A percentile compares a stretch with the other conserved stretches of the same genome.
Conservation (phyloP, 35 echinoderm and acorn worm genomes). For the Strongylocentrotus purpuratus region DNA sequence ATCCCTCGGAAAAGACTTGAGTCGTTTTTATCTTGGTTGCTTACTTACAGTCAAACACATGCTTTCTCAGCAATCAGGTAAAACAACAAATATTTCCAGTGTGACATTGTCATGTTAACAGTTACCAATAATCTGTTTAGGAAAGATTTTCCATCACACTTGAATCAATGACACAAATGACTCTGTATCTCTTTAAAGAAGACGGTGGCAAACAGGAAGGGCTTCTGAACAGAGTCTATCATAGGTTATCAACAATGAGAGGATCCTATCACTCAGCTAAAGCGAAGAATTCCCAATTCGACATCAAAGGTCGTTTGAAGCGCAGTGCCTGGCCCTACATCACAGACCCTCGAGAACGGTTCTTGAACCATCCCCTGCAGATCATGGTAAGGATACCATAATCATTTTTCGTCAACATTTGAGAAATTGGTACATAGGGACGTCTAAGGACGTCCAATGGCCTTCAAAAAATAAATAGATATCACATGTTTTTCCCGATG, state of each 20-base stretch:
- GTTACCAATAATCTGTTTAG: too few species aligned
- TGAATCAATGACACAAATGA: too few species aligned
- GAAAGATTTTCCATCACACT: too few species aligned
- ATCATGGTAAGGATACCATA: not conserved
- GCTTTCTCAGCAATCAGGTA: too few species aligned
- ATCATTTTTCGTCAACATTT: too few species aligned
- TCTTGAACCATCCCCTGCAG: conserved; percentile 13
- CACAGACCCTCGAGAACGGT: not conserved
- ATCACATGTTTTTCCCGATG: too few species aligned
- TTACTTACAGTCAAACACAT: too few species aligned
- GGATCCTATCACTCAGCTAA: not conserved
- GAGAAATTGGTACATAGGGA: not conserved
- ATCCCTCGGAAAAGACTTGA: too few species aligned
- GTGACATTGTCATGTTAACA: too few species aligned
- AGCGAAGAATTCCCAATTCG: not conserved
- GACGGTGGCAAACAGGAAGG: not conserved
- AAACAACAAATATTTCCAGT: too few species aligned
- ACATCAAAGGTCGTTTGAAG: not conserved
- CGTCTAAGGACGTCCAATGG: not conserved
- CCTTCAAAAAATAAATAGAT: too few species aligned
- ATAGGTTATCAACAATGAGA: not conserved
- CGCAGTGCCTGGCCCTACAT: not conserved
- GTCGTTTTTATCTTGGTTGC: too few species aligned
- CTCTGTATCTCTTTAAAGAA: not conserved
- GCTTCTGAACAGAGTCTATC: not conserved